Base-by-base conservation (phyloP, 2,797 vertebrate genomes). In the Poeciliopsis paucimaculata region DNA sequence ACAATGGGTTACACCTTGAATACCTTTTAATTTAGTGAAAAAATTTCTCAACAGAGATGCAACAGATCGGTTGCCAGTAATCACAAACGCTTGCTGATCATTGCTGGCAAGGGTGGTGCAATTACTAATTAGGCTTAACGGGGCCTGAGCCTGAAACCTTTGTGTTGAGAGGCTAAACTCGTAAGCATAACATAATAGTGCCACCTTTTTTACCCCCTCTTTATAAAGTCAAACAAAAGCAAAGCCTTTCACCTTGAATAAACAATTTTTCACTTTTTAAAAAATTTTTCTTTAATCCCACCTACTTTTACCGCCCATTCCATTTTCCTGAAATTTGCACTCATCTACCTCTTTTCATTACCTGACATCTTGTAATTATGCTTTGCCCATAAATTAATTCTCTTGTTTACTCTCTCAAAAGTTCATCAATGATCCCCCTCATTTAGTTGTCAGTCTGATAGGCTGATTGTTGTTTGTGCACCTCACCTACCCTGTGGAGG, bases 361-460 rank as follows among this genome's bases (percentile, higher is more conserved):
- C 82, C 80, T 77, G 82, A 86, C 84, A 89, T 87, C 70, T 80
- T 87, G 84, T 84, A 85, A 92, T 90, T 85, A 90, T 82, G 83
- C 87, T 86, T 88, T 85, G 78, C 74, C 84, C 55, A 84, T 88
- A 88, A 84, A 77, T 81, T 47, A 83, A 79, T 73, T 83, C 76
- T 28, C 83, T 88, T 91, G 89, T 92, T 92, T 91, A 92, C 88
- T 77, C 81, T 84, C 85, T 86, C 66, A 81, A 84, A 88, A 86
- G 87, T 89, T 91, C 84, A 90, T 81, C 82, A 91, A 87, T n/a
- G 64, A 91, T 85, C 84, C 77, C 82, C 75, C 75, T 86, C 81
- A 89, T 92, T 90, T 83, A 77, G 77, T 81, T 78, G 84, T 91
- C 91, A 89, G 57, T 71, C 36, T 87, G 89, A 93, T 87, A 87